Percentiles rank a stretch among this genome's conserved stretches.
Evolutionary conservation across 2,888 invertebrate genomes (phyloP).

Genomic region (Oconnorella tubifera): DNA sequence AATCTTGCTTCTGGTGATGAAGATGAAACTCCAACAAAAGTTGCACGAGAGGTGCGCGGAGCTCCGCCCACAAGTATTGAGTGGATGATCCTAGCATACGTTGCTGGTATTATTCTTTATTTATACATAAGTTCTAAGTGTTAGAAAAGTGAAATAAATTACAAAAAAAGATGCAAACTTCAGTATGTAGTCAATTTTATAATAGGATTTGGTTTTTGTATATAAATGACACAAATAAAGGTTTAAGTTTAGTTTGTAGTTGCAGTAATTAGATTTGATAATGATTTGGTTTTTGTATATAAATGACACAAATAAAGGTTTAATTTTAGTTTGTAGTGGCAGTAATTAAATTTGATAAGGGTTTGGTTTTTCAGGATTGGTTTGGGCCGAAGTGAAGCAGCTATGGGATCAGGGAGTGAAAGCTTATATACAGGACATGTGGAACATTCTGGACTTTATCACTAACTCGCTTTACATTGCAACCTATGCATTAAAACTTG

Average conservation of each 20-base stretch:
- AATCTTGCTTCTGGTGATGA: slow-evolving; percentile 16
- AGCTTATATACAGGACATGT: slow-evolving; percentile 97
- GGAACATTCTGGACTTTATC: slow-evolving; percentile 98
- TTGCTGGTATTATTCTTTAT: slow-evolving; percentile 78
- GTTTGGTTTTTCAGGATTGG: slow-evolving; percentile 82
- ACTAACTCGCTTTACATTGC: slow-evolving; percentile 97
- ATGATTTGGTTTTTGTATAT: no score
- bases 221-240: no score
- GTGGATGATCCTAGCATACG: slow-evolving; percentile 93
- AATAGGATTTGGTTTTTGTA: no score
- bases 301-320: no score
- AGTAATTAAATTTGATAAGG: no score
- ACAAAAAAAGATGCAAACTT: no score
- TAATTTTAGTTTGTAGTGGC: no score
- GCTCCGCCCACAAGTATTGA: slow-evolving; percentile 87
- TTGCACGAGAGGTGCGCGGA: slow-evolving; percentile 65
- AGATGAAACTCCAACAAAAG: slow-evolving; percentile 12
- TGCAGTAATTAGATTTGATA: no score
- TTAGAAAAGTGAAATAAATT: no score
- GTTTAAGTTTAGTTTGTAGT: no score
- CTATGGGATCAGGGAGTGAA: slow-evolving; percentile 95
- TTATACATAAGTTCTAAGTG: no score
- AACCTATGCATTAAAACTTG: slow-evolving; percentile 87
- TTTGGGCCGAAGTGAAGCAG: slow-evolving; percentile 99
- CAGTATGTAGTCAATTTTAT: no score